These are phyloP conservation scores for Hypocryptadius cinnamomeus DNA, from an alignment of 2,113 vertebrate genomes.

Conservation along the genomic window DNA sequence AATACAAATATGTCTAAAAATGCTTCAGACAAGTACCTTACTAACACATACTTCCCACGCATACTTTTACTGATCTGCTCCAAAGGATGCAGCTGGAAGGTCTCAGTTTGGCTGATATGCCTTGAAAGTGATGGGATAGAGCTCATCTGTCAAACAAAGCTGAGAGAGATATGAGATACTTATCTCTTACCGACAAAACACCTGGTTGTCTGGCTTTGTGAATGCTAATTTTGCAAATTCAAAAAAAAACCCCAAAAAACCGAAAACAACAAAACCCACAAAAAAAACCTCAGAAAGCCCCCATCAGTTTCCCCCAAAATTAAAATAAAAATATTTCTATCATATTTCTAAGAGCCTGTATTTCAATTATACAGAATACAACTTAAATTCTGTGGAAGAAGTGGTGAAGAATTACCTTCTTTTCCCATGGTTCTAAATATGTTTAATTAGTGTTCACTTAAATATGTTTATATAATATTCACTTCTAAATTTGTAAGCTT, in stretches of 20 bases:
- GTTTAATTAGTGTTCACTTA: not conserved
- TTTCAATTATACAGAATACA: not conserved
- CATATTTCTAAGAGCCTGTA: not conserved
- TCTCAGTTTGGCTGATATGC: constrained; percentile 10
- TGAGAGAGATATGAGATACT: not conserved
- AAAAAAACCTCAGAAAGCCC: not conserved
- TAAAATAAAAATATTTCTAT: not conserved
- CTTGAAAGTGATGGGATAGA: constrained; percentile 2
- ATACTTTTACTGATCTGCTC: not conserved
- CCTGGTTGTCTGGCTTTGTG: constrained; percentile 6
- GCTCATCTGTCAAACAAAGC: constrained; percentile 27
- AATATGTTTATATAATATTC: not conserved
- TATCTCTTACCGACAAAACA: constrained; percentile 25
- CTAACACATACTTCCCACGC: not conserved
- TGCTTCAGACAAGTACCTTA: not conserved
- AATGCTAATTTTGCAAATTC: not conserved
- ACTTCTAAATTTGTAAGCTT: not conserved
- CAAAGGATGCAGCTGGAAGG: constrained; percentile 31
- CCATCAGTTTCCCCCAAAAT: not conserved
- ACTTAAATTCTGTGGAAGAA: not conserved
- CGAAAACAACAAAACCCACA: no score
- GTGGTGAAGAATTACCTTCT: not conserved
- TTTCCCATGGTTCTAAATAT: not conserved
- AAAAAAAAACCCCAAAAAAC: not conserved
- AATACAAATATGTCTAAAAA: not conserved